Evolutionary conservation across 2,113 vertebrate genomes (phyloP), one percentile per base, ranked within the genome.

Genomic region (Carassius carassius): DNA sequence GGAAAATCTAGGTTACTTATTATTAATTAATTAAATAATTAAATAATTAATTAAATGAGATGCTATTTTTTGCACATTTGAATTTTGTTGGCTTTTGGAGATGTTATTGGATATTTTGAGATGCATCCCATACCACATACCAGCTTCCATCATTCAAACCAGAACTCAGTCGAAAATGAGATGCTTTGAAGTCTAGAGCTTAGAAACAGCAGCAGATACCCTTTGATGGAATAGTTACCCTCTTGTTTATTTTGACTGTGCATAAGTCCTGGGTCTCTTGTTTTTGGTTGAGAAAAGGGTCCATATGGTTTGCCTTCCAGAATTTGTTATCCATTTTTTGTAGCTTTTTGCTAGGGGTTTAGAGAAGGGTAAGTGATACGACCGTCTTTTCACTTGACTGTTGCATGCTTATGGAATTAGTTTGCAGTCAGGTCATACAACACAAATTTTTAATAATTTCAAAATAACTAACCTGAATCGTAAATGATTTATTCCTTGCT

Each of bases 221-320:
- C 85, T 86, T 82, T 82, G 62, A 78, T 70, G 81, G 49, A 78
- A 58, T n/a, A 16, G 67, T 74, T 25, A 75, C 29, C 54, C 65
- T 62, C 67, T 54, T 80, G 74, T 83, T 83, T 84, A 78, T 84
- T 87, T 87, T 79, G 86, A 79, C 67, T 73, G 75, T 9, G 85
- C 47, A 11, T n/a, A 32, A 80, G 82, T 77, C 65, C 67, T 80
- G 32, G 12, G 25, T 49, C 21, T 72, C 47, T 29, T 44, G 65
- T 80, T 54, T 54, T 65, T 35, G 60, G 19, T 56, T 23, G 73
- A 84, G 47, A 37, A 56, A 19, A n/a, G 9, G 29, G 37, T 58
- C 65, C 37, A 78, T 25, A 78, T 81, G 78, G 60, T 82, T 29
- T 63, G 21, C 62, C 32, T 69, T 78, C 14, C 62, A 58, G 62